Evolutionary conservation across 2,888 invertebrate genomes (phyloP), one percentile per base, ranked within the genome.

Genomic region (Drosophila koepferae): DNA sequence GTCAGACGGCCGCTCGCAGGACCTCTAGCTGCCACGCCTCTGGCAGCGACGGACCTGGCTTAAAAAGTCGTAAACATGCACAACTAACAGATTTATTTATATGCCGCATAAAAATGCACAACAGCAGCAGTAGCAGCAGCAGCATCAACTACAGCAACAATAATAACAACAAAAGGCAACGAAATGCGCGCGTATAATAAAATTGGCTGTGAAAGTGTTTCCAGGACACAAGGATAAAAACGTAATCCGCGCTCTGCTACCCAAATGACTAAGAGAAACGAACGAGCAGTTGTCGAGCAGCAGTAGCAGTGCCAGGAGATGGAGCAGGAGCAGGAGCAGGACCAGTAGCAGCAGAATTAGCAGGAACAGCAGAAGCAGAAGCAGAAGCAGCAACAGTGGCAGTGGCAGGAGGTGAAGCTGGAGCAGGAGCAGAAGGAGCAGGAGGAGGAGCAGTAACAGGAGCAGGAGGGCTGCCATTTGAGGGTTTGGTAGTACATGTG

Each of bases 31-130:
- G 16, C 31, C 38, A 31, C 36, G 9, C 16, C 9, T 14, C 18
- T 20, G 23, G 3, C 41, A 61, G 80, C 64, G 61, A 75, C 62
- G 63, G 78, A 73, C 72, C 71, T 69, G 84, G 80, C 86, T 88
- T 88, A 77, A 86, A 88, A 79, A 84, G 84, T 86, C 86, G 89
- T 87, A 87, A 87, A 88, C 84, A 87, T 88, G 89, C 86, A 87
- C 84, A 88, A 87, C 86, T 87, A 87, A 87, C 86, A 87, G 89
- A 87, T 87, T 87, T 87, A 87, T 86, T 86, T 86, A 86, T 86
- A 88, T 83, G 86, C 82, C 80, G 88, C 88, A 86, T 86, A 86
- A 86, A 86, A 86, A 88, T 86, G 86, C 88, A 88, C 86, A 76
- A 67, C 72, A 72, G 51, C 71, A 59, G 66, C 55, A 63, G n/a